A percentile compares a stretch with the other conserved stretches of the same genome.
Conservation (phyloP, 1,140 invertebrate species). For the Trypoxylus dichotomus region DNA sequence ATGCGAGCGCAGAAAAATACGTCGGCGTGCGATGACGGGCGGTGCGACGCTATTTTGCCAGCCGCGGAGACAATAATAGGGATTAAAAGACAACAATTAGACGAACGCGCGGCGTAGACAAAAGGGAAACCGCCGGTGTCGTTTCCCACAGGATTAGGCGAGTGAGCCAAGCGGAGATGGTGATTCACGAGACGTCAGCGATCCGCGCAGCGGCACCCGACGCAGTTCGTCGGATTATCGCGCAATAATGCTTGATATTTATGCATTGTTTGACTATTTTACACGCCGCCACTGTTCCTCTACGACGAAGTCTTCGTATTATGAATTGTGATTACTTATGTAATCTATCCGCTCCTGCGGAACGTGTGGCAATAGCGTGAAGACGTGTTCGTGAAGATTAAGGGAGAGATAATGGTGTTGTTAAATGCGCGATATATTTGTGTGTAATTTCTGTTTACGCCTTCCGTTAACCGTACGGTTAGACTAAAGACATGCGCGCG, state of each 20-base stretch:
- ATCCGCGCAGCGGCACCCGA: not conserved
- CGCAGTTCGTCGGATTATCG: constrained; percentile 26
- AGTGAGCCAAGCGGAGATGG: constrained; percentile 37
- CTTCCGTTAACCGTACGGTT: no score
- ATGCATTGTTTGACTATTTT: constrained; percentile 32
- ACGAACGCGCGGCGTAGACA: constrained; percentile 35
- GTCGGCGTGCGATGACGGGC: constrained; percentile 40
- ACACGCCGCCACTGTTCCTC: not conserved
- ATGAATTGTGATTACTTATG: constrained; percentile 22
- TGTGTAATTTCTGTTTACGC: not conserved
- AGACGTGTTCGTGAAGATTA: not conserved
- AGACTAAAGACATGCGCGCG: no score
- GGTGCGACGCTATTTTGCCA: constrained; percentile 44
- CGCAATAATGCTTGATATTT: constrained; percentile 31
- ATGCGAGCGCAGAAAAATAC: constrained; percentile 33
- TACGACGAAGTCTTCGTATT: not conserved
- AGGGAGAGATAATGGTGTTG: not conserved
- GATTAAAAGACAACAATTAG: constrained; percentile 54
- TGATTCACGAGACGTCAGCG: constrained; percentile 49
- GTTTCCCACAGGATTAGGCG: constrained; percentile 51
- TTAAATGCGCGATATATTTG: not conserved
- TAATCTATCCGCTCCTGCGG: not conserved
- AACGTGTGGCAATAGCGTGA: not conserved
- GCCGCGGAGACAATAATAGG: constrained; percentile 50
- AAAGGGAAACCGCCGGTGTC: constrained; percentile 43